phyloP scores from a whole-genome alignment of 2,113 vertebrate species.

The Acinonyx jubatus region DNA sequence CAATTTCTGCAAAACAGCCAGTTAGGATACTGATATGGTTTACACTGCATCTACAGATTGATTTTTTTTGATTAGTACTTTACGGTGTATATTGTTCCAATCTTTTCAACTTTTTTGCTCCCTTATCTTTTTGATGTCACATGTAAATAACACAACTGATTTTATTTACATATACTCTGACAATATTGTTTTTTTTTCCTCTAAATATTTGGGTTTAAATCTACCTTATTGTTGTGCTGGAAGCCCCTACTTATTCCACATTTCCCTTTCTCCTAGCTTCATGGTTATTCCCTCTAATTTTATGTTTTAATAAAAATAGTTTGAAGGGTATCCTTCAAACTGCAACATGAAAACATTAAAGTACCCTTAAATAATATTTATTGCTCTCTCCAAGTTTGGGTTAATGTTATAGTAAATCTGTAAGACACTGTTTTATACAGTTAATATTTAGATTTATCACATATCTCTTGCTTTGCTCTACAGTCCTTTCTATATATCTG shows the following conservation, averaged over 20 bases:
- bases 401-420: neutral
- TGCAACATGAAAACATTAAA: neutral
- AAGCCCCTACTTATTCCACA: neutral
- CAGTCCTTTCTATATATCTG: neutral
- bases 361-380: neutral
- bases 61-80: neutral
- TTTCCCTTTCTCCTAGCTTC: neutral
- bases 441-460: conserved; percentile 4
- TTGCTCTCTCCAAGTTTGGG: neutral
- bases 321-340: neutral
- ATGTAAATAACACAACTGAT: neutral
- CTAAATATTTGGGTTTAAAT: neutral
- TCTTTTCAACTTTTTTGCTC: neutral
- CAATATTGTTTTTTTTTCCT: neutral
- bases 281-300: neutral
- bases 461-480: neutral
- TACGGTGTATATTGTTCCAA: neutral
- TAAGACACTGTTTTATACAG: neutral
- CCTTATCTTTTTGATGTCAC: neutral
- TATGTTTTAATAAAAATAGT: neutral
- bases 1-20: neutral
- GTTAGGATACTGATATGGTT: neutral
- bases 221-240: neutral
- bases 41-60: neutral
- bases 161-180: neutral